These are phyloP conservation scores for Nemotelus nigrinus DNA, from an alignment of 2,888 invertebrate genomes.

Conservation along the genomic window DNA sequence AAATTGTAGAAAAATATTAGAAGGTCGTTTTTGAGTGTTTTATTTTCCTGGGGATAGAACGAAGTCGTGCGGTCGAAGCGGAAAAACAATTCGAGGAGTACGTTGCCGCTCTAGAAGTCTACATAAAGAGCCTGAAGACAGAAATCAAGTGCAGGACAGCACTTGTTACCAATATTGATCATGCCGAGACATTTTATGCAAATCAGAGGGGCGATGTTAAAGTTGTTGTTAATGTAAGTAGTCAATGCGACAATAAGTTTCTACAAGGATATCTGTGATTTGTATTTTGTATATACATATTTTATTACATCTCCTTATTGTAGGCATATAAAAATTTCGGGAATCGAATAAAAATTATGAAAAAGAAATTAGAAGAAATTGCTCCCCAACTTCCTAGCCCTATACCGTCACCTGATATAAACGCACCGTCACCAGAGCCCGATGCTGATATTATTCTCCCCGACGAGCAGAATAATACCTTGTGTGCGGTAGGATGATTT, in stretches of 20 bases:
- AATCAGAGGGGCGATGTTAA: constrained; percentile 94
- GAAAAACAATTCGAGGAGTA: constrained; percentile 88
- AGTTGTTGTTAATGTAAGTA: constrained; percentile 91
- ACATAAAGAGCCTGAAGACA: constrained; percentile 80
- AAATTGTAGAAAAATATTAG: constrained; percentile 18
- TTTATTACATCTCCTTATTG: background rate
- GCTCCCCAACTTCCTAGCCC: constrained; percentile 76
- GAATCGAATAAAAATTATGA: constrained; percentile 83
- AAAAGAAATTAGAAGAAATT: constrained; percentile 86
- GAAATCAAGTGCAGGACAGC: constrained; percentile 85
- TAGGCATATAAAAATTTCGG: constrained; percentile 97
- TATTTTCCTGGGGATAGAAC: constrained; percentile 69
- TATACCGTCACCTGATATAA: constrained; percentile 69
- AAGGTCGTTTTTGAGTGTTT: constrained; percentile 8
- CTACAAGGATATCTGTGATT: background rate
- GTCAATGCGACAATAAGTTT: background rate
- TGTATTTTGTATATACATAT: background rate
- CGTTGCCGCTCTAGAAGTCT: constrained; percentile 80
- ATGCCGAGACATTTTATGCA: constrained; percentile 87
- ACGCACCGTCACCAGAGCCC: constrained; percentile 82
- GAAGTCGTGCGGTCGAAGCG: constrained; percentile 86
- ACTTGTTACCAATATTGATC: constrained; percentile 79
- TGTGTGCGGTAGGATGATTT: constrained; percentile 33
- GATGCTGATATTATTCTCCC: constrained; percentile 84
- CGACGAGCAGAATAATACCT: constrained; percentile 61